These are phyloP conservation scores for Agrochola litura DNA, from an alignment of 2,888 invertebrate species.

Conservation along the genomic window DNA sequence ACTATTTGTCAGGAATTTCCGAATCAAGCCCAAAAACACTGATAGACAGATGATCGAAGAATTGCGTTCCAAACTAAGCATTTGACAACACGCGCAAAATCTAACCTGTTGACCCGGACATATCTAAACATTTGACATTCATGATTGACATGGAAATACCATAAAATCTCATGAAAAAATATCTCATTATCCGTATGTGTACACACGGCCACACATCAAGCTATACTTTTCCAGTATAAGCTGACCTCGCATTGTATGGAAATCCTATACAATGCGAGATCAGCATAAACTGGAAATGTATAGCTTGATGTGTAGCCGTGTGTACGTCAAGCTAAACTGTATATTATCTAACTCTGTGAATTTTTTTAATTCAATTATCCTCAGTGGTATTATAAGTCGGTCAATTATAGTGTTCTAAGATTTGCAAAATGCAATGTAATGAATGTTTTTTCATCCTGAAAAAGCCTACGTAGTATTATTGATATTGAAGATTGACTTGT, in stretches of 20 bases:
- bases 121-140: constrained; percentile 35
- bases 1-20: neutral
- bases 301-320: no score
- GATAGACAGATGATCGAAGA: constrained; percentile 19
- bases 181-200: constrained; percentile 13
- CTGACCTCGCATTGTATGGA: no score
- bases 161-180: constrained; percentile 42
- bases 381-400: neutral
- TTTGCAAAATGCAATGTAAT: neutral
- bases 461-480: constrained; percentile 10
- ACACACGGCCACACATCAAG: no score
- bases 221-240: no score
- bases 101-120: constrained; percentile 49
- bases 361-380: neutral
- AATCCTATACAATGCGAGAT: no score
- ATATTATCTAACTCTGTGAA: constrained; percentile 4
- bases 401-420: neutral
- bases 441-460: neutral
- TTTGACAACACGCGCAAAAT: constrained; percentile 32
- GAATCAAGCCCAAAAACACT: constrained; percentile 1
- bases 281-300: no score
- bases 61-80: constrained; percentile 5
- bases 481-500: constrained; percentile 17
- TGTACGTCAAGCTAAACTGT: constrained; percentile 3
- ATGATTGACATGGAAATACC: constrained; percentile 57